Base-by-base conservation (phyloP, 2,888 invertebrate species). In the Aporophyla lueneburgensis region DNA sequence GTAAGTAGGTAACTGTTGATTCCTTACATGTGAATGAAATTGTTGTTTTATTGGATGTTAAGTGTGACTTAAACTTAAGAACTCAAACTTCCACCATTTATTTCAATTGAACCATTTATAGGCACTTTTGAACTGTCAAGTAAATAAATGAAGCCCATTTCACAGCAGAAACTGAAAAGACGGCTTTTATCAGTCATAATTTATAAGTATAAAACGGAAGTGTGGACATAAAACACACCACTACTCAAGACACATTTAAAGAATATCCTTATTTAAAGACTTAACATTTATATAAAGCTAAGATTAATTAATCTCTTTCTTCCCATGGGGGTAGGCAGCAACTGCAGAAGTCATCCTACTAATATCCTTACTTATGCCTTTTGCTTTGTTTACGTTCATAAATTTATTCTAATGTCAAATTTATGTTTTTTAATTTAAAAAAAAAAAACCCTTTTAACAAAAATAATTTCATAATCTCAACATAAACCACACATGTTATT, bases 401-500 rank as follows among this genome's bases (percentile, higher is more conserved):
- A 33, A 33, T 33, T 46, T 46, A 12, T 2, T 46, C 9, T 12
- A 46, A 2, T 46, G 12, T 51, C 5, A 16, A 19, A 51, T 19
- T 19, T 2, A 19, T 51, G 5, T 5, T 16, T 46, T 14, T 61
- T 53, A 6, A 59, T 67, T 21, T 6, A 5, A n/a, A 68, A 19
- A 33, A 24, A 68, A n/a, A n/a, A 3, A 53, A 66, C 24, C 65
- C 71, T 46, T 72, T 61, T 21, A 14, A 1, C 14, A 49, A 40
- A 68, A 46, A 27, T 16, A 0, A 19, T 40, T 79, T 65, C 9
- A 46, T 33, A 61, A 69, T 72, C 46, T 40, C 14, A 56, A 46
- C 58, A 66, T 16, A 66, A 82, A 46, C 40, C 80, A 43, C 66
- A 80, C 62, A 80, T 78, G 78, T 9, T 27, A 61, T 68, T 66